Evolutionary conservation across 2,888 invertebrate genomes (phyloP), one percentile per base, ranked within the genome.

Genomic region (Xanthia icteritia): DNA sequence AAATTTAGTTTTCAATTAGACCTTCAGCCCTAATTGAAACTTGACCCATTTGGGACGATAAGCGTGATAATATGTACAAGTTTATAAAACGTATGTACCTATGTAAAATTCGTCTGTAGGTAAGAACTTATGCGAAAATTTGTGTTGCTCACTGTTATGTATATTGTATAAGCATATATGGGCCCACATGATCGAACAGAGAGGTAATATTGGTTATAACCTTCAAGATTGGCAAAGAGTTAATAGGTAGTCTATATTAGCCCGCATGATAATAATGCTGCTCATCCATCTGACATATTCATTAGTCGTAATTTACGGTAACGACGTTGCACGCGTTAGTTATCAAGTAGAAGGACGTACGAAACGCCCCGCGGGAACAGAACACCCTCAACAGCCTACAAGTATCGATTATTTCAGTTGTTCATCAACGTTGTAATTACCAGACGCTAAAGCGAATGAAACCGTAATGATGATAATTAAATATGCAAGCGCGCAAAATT

Each of bases 401-500:
- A 79, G 45, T 83, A 86, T 84, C 80, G 86, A 84, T 83, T 75
- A 79, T 69, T 83, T 73, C 72, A 75, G 74, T 73, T 63, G 65
- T 77, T 77, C 84, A 85, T 83, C 66, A 85, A 81, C 72, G 48
- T 79, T 77, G 73, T 80, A 79, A 75, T 81, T 69, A 87, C 58
- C 66, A 82, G 75, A 80, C 66, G 76, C 76, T 73, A 75, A 80
- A 81, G 63, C 65, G 66, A 86, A 88, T 83, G 79, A 83, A 89
- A 83, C 70, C 73, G 56, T 82, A 89, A 86, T 81, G 73, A 87
- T 86, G 78, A 72, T 81, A 77, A 86, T 87, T 83, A 82, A 83
- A 83, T 82, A 88, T 83, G 75, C 83, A 90, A 81, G 81, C 83
- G 79, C 79, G 77, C 82, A 75, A 88, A 91, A 90, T 91, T 87